phyloP scores from a whole-genome alignment of 2,113 vertebrate genomes.

The Lathamus discolor region DNA sequence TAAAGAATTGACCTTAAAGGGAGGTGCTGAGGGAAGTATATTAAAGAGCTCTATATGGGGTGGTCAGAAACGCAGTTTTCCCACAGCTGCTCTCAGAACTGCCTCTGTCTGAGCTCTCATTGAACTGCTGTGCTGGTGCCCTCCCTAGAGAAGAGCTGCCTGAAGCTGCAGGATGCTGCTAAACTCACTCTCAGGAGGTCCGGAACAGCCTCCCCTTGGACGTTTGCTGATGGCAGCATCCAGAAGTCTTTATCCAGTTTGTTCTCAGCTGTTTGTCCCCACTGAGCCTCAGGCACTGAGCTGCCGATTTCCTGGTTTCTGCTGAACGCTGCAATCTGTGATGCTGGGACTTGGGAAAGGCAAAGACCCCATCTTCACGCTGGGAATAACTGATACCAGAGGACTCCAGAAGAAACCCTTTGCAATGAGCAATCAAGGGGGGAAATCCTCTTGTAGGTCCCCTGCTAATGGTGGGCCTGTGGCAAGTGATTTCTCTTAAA shows the following conservation, averaged over 20 bases:
- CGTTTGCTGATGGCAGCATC: neutral
- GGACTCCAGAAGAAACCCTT: neutral
- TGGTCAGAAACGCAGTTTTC: neutral
- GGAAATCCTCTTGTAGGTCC: neutral
- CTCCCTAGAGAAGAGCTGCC: neutral
- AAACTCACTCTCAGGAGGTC: neutral
- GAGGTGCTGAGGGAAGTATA: neutral
- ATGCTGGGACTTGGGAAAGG: fast-evolving
- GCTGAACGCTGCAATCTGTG: neutral
- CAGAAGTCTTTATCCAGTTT: neutral
- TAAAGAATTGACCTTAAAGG: neutral
- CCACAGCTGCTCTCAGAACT: neutral
- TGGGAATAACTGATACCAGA: neutral
- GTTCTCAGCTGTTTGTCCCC: neutral
- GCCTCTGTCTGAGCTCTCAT: neutral
- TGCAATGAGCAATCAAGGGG: neutral
- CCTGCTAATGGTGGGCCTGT: neutral
- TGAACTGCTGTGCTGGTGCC: neutral
- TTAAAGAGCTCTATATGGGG: neutral
- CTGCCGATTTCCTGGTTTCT: neutral
- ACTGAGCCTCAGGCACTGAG: fast-evolving
- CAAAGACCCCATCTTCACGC: neutral
- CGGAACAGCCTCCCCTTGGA: neutral
- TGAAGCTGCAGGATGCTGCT: neutral
- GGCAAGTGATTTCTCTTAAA: neutral